Base-by-base conservation (phyloP, 2,113 vertebrate genomes). In the Proteles cristata region DNA sequence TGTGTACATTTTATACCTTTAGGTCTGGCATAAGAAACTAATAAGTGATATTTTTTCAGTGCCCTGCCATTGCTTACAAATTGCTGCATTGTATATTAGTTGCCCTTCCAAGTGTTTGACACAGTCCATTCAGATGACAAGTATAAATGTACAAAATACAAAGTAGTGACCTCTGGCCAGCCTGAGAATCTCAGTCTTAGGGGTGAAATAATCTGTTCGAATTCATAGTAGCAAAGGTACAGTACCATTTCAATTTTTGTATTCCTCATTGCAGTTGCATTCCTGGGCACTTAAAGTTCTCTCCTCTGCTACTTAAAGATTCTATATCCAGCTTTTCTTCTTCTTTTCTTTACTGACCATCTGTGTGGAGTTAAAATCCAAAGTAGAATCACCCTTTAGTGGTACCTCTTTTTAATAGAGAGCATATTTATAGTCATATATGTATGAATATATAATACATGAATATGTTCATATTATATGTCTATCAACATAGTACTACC, bases 401-500 rank as follows among this genome's bases (percentile, higher is more conserved):
- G 63, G 77, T 93, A 79, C 16, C 25, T 92, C 25, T 93, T 90
- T 88, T 94, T 84, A 93, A 63, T 87, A 83, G 91, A 95, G 25
- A 81, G 16, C 68, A 2, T 63, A 76, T 90, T 94, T 93, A 43
- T 85, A 74, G 53, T 73, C 35, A 43, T 76, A 81, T 79, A n/a
- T 87, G 10, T 66, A 82, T 80, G 63, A 92, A 53, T 96, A 58
- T 82, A n/a, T 88, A 88, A 28, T 71, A 90, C 84, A 53, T 66
- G 43, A 68, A 35, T 82, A 61, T 65, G 26, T 71, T 74, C 17
- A 48, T 90, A 33, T 63, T 65, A 48, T 81, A 26, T 80, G 25
- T 74, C 50, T 89, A 28, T 94, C 43, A 89, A 82, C 66, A 68
- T 93, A 48, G 82, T 81, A 77, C 58, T 77, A 12, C 53, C 39